These are phyloP conservation scores for Caenorhabditis japonica DNA, from an alignment of 2,888 invertebrate genomes.

Conservation along the genomic window DNA sequence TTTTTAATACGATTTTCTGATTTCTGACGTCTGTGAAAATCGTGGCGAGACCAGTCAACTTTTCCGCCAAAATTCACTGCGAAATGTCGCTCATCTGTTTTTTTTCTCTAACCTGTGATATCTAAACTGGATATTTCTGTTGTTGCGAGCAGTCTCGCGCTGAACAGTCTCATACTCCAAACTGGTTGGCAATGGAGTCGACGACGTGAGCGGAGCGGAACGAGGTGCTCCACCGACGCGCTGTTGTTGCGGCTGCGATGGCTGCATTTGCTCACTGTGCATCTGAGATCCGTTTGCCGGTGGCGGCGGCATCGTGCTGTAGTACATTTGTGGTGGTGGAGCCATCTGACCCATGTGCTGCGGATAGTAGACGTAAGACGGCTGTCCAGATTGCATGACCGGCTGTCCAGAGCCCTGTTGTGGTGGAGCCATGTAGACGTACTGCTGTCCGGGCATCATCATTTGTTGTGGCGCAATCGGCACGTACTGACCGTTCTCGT, in stretches of 20 bases:
- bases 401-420: slow-evolving; percentile 24
- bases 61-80: no score
- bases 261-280: slow-evolving; percentile 22
- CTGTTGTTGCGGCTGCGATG: slow-evolving; percentile 15
- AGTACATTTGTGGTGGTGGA: slow-evolving; percentile 38
- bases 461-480: slow-evolving; percentile 31
- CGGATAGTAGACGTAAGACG: slow-evolving; percentile 35
- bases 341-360: slow-evolving; percentile 30
- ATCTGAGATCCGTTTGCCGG: slow-evolving; percentile 14
- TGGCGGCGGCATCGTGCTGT: slow-evolving; percentile 26
- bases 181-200: slow-evolving; percentile 48
- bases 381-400: slow-evolving; percentile 36
- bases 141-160: slow-evolving; percentile 36
- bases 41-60: no score
- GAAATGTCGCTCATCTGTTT: no score
- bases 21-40: no score
- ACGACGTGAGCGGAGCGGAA: slow-evolving; percentile 47
- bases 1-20: no score
- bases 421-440: slow-evolving; percentile 43
- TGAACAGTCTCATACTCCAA: slow-evolving; percentile 46
- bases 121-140: slow-evolving; percentile 47
- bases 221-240: slow-evolving; percentile 7
- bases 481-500: slow-evolving; percentile 30
- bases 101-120: slow-evolving; percentile 43
- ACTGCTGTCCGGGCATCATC: slow-evolving; percentile 40